Percentiles rank a stretch among this genome's conserved stretches.
phyloP scores from a whole-genome alignment of 2,888 invertebrate genomes.

The Pyrrhia umbra region DNA sequence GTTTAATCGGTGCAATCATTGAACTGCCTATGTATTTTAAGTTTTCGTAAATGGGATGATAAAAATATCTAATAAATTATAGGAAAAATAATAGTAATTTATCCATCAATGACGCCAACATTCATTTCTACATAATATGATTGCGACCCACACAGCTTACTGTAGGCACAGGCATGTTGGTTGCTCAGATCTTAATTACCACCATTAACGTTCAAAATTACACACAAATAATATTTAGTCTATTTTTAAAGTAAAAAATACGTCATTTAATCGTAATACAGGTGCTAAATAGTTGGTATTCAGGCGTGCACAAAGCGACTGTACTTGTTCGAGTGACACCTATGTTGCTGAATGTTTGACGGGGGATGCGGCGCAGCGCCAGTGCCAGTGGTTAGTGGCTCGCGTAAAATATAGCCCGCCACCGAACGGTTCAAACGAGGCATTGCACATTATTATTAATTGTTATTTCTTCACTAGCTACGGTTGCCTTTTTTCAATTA shows the following conservation, averaged over 20 bases:
- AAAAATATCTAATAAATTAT: too few relatives aligned
- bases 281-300: background rate
- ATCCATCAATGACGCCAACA: too few relatives aligned
- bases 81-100: too few relatives aligned
- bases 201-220: too few relatives aligned
- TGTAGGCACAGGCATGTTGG: too few relatives aligned
- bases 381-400: conserved; percentile 46
- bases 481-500: conserved; percentile 22
- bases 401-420: conserved; percentile 48
- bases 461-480: conserved; percentile 33
- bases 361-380: conserved; percentile 31
- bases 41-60: too few relatives aligned
- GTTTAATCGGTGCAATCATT: background rate
- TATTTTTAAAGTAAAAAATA: background rate
- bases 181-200: too few relatives aligned
- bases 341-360: conserved; percentile 42
- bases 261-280: background rate
- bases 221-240: background rate
- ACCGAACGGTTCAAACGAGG: conserved; percentile 33
- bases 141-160: too few relatives aligned
- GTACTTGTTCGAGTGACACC: conserved; percentile 35
- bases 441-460: conserved; percentile 51
- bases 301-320: background rate
- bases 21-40: too few relatives aligned
- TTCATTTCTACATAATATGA: too few relatives aligned